A percentile compares a stretch with the other conserved stretches of the same genome.
Evolutionary conservation across 2,113 vertebrate genomes (phyloP).

Genomic region (Dipodomys stephensi): DNA sequence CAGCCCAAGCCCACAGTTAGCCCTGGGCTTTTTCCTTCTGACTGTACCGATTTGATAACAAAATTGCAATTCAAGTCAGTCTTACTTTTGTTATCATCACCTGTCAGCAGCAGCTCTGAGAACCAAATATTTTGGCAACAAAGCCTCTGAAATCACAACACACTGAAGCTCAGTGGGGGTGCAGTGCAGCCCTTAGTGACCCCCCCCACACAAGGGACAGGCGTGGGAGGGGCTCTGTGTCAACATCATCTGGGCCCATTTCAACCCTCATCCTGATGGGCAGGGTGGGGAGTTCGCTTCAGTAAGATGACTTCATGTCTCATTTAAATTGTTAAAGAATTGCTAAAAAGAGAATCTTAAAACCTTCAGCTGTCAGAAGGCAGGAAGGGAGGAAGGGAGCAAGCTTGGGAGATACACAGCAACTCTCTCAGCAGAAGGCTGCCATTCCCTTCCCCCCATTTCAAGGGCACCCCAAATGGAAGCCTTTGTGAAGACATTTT

Average conservation of each 20-base stretch:
- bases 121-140: slow-evolving; percentile 51
- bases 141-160: slow-evolving; percentile 14
- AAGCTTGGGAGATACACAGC: background rate
- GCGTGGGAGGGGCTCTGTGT: background rate
- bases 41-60: background rate
- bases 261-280: rapidly evolving
- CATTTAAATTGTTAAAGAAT: slow-evolving; percentile 48
- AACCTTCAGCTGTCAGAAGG: background rate
- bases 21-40: background rate
- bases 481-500: slow-evolving; percentile 37
- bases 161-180: background rate
- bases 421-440: background rate
- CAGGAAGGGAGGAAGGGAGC: background rate
- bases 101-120: slow-evolving; percentile 35
- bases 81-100: slow-evolving; percentile 28
- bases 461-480: background rate
- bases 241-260: too few species aligned
- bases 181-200: background rate
- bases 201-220: rapidly evolving
- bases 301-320: background rate
- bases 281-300: background rate
- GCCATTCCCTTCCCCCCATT: background rate
- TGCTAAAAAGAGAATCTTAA: slow-evolving; percentile 17
- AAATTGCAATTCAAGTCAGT: slow-evolving; percentile 21
- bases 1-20: background rate